These are phyloP conservation scores for Drosophila mojavensis DNA, from an alignment of 1,140 invertebrate genomes.

Conservation along the genomic window DNA sequence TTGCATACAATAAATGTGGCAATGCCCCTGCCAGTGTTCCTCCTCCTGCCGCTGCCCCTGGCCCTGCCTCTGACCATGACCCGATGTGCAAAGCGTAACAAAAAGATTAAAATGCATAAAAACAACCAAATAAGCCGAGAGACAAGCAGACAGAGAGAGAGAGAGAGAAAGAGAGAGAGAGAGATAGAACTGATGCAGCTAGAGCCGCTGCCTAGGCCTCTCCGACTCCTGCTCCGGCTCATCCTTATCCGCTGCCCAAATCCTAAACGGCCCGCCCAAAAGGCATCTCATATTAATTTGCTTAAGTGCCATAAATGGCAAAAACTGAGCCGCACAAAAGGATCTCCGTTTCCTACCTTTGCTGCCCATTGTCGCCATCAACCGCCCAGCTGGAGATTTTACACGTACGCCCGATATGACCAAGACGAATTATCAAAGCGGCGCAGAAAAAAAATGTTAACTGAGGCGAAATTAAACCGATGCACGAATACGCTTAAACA, in stretches of 20 bases:
- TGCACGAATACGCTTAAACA: conserved; percentile 18
- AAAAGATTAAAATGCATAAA: conserved; percentile 68
- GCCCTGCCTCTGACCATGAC: background rate
- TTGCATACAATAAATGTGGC: conserved; percentile 61
- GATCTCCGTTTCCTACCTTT: conserved; percentile 55
- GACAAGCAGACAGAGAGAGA: background rate
- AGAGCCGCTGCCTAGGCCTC: background rate
- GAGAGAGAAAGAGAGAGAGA: background rate
- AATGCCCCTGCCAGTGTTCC: conserved; percentile 6
- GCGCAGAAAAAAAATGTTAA: conserved; percentile 8
- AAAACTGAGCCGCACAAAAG: conserved; percentile 59
- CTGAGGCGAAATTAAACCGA: background rate
- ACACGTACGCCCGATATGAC: conserved; percentile 58
- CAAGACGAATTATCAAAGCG: conserved; percentile 68
- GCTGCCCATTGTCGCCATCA: conserved; percentile 28
- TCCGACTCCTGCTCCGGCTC: background rate
- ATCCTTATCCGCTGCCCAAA: conserved; percentile 9
- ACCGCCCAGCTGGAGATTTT: conserved; percentile 68
- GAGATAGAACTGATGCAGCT: too few species aligned
- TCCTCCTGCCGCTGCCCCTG: background rate
- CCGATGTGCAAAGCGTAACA: conserved; percentile 46
- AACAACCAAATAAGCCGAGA: conserved; percentile 36
- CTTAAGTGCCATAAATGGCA: conserved; percentile 79
- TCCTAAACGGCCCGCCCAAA: conserved; percentile 35
- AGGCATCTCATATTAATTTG: conserved; percentile 77